These are phyloP conservation scores for Chondrosia reniformis DNA, from an alignment of 37 sponge, comb jelly and placozoan species.

Conservation along the genomic window DNA sequence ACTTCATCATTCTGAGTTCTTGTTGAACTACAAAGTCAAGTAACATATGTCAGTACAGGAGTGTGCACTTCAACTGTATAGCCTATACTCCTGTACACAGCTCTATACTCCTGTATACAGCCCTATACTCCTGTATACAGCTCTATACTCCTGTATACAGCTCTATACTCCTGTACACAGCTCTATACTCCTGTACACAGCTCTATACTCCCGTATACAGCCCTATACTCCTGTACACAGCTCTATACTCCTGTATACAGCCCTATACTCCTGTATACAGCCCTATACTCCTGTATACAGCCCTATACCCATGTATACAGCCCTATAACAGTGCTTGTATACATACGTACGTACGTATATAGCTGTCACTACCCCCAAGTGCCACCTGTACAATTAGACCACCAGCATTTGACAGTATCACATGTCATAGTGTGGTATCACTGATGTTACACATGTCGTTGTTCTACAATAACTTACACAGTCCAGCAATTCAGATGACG, in stretches of 20 bases:
- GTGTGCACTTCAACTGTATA: background rate
- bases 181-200: background rate
- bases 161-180: background rate
- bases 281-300: background rate
- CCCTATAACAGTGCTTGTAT: background rate
- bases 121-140: background rate
- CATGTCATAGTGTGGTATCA: too few relatives aligned
- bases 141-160: background rate
- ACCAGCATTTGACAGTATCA: too few relatives aligned
- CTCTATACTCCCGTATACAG: background rate
- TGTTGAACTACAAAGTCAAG: slow-evolving; percentile 42
- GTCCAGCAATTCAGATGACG: too few relatives aligned
- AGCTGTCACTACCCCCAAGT: background rate
- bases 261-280: background rate
- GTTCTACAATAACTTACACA: too few relatives aligned
- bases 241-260: background rate
- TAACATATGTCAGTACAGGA: background rate
- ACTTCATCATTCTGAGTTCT: slow-evolving; percentile 53
- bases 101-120: background rate
- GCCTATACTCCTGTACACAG: background rate
- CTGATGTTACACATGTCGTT: too few relatives aligned
- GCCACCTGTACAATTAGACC: background rate
- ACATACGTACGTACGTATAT: background rate
- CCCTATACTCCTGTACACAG: background rate
- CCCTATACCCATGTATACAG: slow-evolving; percentile 1